Evolutionary conservation across 2,797 vertebrate genomes (phyloP), one percentile per base, ranked within the genome.

Genomic region (Halcyon smyrnensis): DNA sequence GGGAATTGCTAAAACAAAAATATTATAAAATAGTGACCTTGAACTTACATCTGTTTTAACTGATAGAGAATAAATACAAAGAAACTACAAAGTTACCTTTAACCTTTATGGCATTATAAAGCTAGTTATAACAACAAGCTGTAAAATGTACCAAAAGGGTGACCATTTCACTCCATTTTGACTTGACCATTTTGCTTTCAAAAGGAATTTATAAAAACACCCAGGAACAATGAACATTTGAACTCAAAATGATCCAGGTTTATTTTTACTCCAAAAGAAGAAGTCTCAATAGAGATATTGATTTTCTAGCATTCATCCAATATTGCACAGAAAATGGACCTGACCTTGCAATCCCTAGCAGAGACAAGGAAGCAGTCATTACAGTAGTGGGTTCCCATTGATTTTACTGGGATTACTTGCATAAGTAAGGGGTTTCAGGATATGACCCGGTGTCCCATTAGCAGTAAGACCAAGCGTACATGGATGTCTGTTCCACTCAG

Each of bases 101-200:
- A 95, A 97, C 91, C 94, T 96, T 96, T 14, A 82, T 90, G 84
- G 92, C 71, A 94, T 97, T 97, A 90, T 92, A 97, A 97, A 97
- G 96, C 91, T 65, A 91, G 88, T 46, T 94, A 93, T 92, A 97
- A 97, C 97, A 96, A 97, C 68, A 93, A 93, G 53, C 82, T 89
- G 80, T 94, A 98, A 97, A 97, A 96, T 76, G 74, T 75, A 75
- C 74, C 95, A 37, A 53, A 88, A 92, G 77, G 93, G 95, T 93
- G 96, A 95, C 65, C 87, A 79, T 96, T 98, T 97, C 95, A 89
- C 94, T 98, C 96, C 92, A 92, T 95, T 97, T 98, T 91, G 93
- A 97, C 97, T 95, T 97, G 92, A 84, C 95, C 96, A 96, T 97
- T 97, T 98, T 96, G 95, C 97, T 97, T 97, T 97, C 97, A 97